These are phyloP conservation scores for Margaritifera margaritifera DNA, from an alignment of 2,888 invertebrate species.

Conservation along the genomic window DNA sequence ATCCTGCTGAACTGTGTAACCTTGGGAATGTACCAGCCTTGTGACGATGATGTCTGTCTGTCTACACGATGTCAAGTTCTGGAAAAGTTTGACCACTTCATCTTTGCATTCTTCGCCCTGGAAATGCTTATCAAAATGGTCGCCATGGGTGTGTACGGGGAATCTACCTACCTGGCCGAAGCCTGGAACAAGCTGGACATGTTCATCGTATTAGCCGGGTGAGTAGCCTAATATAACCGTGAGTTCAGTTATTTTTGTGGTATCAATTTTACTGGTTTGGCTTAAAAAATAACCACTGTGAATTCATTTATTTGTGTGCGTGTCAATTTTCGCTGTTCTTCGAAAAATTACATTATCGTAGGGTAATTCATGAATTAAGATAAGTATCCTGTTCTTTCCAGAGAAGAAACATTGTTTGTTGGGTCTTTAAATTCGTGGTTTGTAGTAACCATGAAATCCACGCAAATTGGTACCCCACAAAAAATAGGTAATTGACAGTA, in stretches of 20 bases:
- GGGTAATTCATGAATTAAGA: too few species aligned
- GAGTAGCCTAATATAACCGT: conserved; percentile 67
- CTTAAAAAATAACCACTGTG: too few species aligned
- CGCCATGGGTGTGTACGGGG: conserved; percentile 93
- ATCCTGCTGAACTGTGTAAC: conserved; percentile 99
- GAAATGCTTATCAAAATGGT: conserved; percentile 99
- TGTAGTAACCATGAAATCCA: too few species aligned
- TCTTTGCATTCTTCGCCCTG: conserved; percentile 97
- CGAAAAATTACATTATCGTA: too few species aligned
- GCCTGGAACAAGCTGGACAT: conserved; percentile 99
- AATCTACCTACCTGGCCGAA: conserved; percentile 95
- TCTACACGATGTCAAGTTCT: conserved; percentile 74
- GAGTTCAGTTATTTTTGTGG: neutral
- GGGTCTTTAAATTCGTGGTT: too few species aligned
- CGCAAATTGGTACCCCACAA: too few species aligned
- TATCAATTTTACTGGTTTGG: too few species aligned
- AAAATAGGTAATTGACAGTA: too few species aligned
- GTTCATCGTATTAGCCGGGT: conserved; percentile 98
- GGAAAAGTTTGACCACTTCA: conserved; percentile 97
- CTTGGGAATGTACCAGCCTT: conserved; percentile 99
- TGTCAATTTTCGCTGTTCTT: too few species aligned
- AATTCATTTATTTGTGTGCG: too few species aligned
- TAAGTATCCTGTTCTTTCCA: too few species aligned
- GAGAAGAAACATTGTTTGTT: too few species aligned
- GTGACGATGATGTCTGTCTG: conserved; percentile 84